Evolutionary conservation across 2,797 vertebrate species (phyloP), one percentile per base, ranked within the genome.

Genomic region (Uromys caudimaculatus): DNA sequence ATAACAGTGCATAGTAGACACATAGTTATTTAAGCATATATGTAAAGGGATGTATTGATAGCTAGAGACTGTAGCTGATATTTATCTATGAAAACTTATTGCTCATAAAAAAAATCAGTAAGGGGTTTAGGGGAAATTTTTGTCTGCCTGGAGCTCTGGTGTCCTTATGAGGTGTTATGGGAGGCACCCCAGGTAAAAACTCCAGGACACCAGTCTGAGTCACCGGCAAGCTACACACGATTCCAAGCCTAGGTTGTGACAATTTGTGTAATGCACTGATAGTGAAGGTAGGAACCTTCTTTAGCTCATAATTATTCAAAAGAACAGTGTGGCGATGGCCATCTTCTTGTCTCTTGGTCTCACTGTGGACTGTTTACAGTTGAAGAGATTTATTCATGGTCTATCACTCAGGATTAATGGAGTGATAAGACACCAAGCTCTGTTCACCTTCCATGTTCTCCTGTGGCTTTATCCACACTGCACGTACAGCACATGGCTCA

Each of bases 71-170:
- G 38, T 47, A 52, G 60, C 71, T 95, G 8, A 69, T 93, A 83
- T 95, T n/a, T 60, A 91, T 91, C 50, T 85, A n/a, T 47, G 91
- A 79, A 87, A 95, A 82, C 24, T 10, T 83, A 19, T 38, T 73
- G 13, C 85, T 91, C 41, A 67, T 83, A 29, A 93, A 71, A 91
- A 12, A 71, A 71, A 69, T 71, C 85, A 89, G 19, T 19, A 23
- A 52, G 75, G 29, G 7, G 8, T 69, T 94, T 88, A 93, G 76
- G 24, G 91, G 41, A 73, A 67, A 93, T 44, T 64, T 87, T 89
- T 24, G 32, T 84, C 82, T 58, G 9, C n/a, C 47, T 13, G 52
- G 56, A 56, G 24, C 58, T 8, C 88, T 17, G 14, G 24, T 17
- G 11, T 58, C 29, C 16, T 50, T 50, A 29, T 6, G 47, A 38